Evolutionary conservation across 2,888 invertebrate species (phyloP).

Genomic region (Drosophila neutralis): DNA sequence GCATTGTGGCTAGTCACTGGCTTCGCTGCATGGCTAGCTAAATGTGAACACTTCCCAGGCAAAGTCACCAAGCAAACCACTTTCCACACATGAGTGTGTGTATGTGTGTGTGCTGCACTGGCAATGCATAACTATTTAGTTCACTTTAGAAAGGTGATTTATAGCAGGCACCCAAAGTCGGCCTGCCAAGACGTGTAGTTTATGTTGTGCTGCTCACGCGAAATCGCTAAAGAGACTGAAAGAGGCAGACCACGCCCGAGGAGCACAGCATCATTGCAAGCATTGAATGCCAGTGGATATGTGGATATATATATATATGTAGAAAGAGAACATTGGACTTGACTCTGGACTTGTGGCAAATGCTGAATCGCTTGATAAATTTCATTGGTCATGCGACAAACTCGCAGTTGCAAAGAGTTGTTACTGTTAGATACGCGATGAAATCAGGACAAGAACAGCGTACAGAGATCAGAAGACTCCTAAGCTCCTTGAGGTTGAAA

Average conservation of each 20-base stretch:
- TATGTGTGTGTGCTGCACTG: slow-evolving; percentile 14
- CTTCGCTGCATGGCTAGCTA: slow-evolving; percentile 1
- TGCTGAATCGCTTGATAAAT: slow-evolving; percentile 44
- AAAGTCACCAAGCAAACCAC: neutral
- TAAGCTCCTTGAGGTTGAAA: slow-evolving; percentile 38
- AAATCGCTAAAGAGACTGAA: slow-evolving; percentile 2
- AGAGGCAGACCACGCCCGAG: slow-evolving; percentile 1
- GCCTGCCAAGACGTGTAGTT: slow-evolving; percentile 45
- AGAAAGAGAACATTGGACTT: slow-evolving; percentile 21
- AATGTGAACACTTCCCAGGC: slow-evolving; percentile 1
- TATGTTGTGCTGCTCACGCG: slow-evolving; percentile 27
- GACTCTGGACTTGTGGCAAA: slow-evolving; percentile 19
- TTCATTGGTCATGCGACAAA: slow-evolving; percentile 44
- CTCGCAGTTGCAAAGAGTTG: slow-evolving; percentile 24
- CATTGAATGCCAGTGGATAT: slow-evolving; percentile 15
- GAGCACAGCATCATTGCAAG: neutral
- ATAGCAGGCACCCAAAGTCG: slow-evolving; percentile 60
- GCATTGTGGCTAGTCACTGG: slow-evolving; percentile 7
- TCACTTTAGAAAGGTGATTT: slow-evolving; percentile 83
- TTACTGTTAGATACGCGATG: slow-evolving; percentile 31
- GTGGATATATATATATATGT: neutral
- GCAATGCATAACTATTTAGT: slow-evolving; percentile 77
- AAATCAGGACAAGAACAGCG: slow-evolving; percentile 38
- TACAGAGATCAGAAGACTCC: slow-evolving; percentile 15
- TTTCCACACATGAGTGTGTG: neutral